Evolutionary conservation across 2,797 vertebrate genomes (phyloP).

Genomic region (Craterocephalus amniculus): DNA sequence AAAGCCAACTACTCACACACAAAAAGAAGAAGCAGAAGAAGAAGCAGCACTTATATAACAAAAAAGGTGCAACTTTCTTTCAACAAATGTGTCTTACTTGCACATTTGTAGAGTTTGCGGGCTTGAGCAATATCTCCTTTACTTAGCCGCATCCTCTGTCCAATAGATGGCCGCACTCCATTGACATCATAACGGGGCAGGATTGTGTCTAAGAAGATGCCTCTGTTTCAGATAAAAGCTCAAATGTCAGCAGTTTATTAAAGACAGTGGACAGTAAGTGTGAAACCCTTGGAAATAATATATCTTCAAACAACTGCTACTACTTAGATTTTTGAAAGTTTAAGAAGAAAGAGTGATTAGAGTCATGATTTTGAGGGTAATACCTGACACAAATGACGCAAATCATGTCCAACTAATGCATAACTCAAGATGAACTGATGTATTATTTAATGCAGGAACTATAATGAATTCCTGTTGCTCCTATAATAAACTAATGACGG

Average conservation of each 20-base stretch:
- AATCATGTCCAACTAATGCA: too few relatives aligned
- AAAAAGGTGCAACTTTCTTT: not conserved
- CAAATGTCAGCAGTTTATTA: slow-evolving; percentile 9
- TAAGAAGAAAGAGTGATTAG: not conserved
- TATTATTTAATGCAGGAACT: too few relatives aligned
- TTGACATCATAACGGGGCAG: slow-evolving; percentile 92
- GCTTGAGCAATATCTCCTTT: slow-evolving; percentile 95
- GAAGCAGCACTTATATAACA: not conserved
- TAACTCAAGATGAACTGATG: too few relatives aligned
- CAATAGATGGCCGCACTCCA: slow-evolving; percentile 90
- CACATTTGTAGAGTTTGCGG: slow-evolving; percentile 94
- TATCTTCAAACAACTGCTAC: not conserved
- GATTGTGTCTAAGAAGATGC: slow-evolving; percentile 95
- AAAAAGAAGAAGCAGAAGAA: not conserved
- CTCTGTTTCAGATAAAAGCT: slow-evolving; percentile 78
- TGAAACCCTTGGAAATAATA: not conserved
- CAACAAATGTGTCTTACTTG: slow-evolving; percentile 79
- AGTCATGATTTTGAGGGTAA: not conserved
- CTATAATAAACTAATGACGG: too few relatives aligned
- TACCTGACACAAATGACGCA: too few relatives aligned
- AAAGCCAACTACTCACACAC: too few relatives aligned
- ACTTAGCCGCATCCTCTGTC: slow-evolving; percentile 92
- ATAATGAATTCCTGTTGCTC: too few relatives aligned
- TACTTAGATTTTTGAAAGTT: not conserved
- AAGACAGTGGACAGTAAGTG: not conserved